These are phyloP conservation scores for Salvelinus namaycush DNA, from an alignment of 2,113 vertebrate species.

Conservation along the genomic window DNA sequence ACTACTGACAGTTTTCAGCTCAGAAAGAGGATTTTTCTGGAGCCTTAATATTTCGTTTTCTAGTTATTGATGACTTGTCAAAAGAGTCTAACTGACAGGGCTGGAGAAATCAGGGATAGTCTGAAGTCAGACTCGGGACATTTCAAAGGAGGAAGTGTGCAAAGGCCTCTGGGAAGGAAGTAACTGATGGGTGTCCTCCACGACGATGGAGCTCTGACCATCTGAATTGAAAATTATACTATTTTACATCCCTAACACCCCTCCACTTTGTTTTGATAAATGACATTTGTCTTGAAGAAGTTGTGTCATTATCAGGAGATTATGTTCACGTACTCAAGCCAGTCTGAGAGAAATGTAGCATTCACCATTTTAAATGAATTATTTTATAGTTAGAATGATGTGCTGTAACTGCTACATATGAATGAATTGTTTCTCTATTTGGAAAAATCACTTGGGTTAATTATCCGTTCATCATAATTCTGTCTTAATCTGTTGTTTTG, in stretches of 20 bases:
- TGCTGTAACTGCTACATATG: conserved; percentile 72
- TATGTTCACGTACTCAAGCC: conserved; percentile 72
- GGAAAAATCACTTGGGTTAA: conserved; percentile 32
- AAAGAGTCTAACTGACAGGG: conserved; percentile 71
- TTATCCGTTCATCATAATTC: conserved; percentile 67
- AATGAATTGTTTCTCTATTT: conserved; percentile 68
- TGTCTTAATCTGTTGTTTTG: conserved; percentile 65
- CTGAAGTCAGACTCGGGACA: conserved; percentile 68
- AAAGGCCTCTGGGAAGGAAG: conserved; percentile 68
- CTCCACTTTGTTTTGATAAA: conserved; percentile 72
- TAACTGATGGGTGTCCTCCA: conserved; percentile 56
- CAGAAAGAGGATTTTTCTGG: conserved; percentile 70
- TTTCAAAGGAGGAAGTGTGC: conserved; percentile 64
- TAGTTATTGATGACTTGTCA: conserved; percentile 70
- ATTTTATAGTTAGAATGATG: conserved; percentile 73
- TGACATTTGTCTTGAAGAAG: conserved; percentile 73
- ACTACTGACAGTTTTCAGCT: conserved; percentile 76
- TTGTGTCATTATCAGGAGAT: conserved; percentile 71
- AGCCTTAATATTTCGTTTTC: conserved; percentile 68
- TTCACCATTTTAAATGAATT: conserved; percentile 66
- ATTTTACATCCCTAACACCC: conserved; percentile 59
- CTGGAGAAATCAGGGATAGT: conserved; percentile 77
- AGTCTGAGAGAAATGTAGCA: conserved; percentile 66
- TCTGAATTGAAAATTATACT: conserved; percentile 67
- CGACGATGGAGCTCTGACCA: conserved; percentile 58